phyloP scores from a whole-genome alignment of 2,888 invertebrate genomes.

The Malthinus flaveolus region DNA sequence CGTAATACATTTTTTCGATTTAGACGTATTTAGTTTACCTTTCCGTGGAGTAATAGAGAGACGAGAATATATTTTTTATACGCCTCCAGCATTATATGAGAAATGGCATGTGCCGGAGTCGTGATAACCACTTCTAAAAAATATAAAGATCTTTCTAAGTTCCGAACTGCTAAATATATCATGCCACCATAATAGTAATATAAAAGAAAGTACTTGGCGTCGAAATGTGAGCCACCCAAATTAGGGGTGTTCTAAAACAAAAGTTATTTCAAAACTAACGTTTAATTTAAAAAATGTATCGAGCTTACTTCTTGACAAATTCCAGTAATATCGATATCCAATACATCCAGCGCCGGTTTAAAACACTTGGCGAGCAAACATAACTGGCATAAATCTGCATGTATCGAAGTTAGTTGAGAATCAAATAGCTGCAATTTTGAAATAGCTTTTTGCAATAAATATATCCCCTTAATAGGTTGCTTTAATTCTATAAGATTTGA shows the following conservation, averaged over 20 bases:
- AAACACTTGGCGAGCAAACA: conserved; percentile 90
- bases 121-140: conserved; percentile 96
- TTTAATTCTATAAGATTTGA: conserved; percentile 76
- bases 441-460: conserved; percentile 80
- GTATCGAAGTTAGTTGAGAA: conserved; percentile 90
- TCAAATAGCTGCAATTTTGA: conserved; percentile 85
- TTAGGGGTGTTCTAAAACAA: conserved; percentile 43
- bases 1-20: neutral
- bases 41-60: conserved; percentile 88
- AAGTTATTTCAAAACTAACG: neutral
- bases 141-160: conserved; percentile 89
- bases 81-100: conserved; percentile 96
- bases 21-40: conserved; percentile 59
- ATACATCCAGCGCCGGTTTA: conserved; percentile 85
- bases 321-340: conserved; percentile 89
- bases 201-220: conserved; percentile 86
- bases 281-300: conserved; percentile 1
- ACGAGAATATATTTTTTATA: conserved; percentile 96
- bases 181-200: conserved; percentile 98
- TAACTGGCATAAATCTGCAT: conserved; percentile 90
- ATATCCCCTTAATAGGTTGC: conserved; percentile 82
- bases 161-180: conserved; percentile 93
- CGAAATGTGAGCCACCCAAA: conserved; percentile 70
- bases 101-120: conserved; percentile 92
- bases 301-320: conserved; percentile 80